Base-by-base conservation (phyloP, 2,797 vertebrate species). In the Darevskia mixta region DNA sequence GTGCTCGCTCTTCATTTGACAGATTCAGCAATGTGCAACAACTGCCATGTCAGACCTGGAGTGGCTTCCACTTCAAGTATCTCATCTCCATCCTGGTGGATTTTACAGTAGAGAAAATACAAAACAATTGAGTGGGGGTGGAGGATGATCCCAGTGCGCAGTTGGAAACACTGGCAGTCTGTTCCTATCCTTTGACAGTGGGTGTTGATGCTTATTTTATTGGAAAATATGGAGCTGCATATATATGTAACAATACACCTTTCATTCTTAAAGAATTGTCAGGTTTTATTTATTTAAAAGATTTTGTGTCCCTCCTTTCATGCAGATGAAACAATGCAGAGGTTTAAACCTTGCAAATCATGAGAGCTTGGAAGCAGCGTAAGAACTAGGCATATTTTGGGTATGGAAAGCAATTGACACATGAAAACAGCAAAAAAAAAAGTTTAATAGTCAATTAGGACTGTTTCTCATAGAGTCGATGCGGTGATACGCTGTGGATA, bases 11-110 rank as follows among this genome's bases (percentile, higher is more conserved):
- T 97, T 96, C 93, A 95, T 95, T 96, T 91, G 92, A 96, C 95
- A 96, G 95, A 96, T 96, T 96, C 96, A 96, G 92, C 96, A 96
- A 94, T 94, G 92, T 96, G 90, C 93, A 95, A 93, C 94, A 95
- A 96, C 93, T 96, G 92, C 96, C 95, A 95, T 92, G 92, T 96
- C 95, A 95, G 95, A 96, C 96, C 94, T 97, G 90, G 92, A 95
- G 90, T 95, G 95, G 94, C 94, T 96, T 96, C 94, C 11, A 43
- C 32, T 90, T 84, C n/a, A 55, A 95, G 90, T 90, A 95, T 93
- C 85, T 20, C 91, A 91, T 95, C 95, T 90, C 84, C 87, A 95
- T 87, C 67, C 88, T 93, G 89, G 91, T 95, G 93, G 91, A 87
- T 94, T 91, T 92, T 94, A 71, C 71, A 94, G 90, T 85, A 87